Evolutionary conservation across 1,140 invertebrate genomes (phyloP).

Genomic region (Nilaparvata lugens): DNA sequence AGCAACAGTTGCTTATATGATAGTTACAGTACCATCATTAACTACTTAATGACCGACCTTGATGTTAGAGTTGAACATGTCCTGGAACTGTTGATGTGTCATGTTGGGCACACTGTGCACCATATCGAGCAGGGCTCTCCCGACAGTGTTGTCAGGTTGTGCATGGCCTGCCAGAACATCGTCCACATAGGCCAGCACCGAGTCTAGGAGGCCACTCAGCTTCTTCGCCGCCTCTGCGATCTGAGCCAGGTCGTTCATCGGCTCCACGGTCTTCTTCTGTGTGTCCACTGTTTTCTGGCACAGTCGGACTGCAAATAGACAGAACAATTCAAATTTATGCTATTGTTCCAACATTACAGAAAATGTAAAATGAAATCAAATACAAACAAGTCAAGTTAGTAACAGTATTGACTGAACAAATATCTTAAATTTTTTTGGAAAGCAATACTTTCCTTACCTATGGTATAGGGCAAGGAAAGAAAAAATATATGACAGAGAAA

Average conservation of each 20-base stretch:
- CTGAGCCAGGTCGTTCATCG: constrained; percentile 76
- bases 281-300: constrained; percentile 58
- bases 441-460: no score
- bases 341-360: no score
- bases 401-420: no score
- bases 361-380: no score
- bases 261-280: constrained; percentile 50
- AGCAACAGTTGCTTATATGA: no score
- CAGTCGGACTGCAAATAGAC: constrained; percentile 50
- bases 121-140: constrained; percentile 76
- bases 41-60: no score
- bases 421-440: no score
- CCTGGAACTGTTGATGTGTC: constrained; percentile 79
- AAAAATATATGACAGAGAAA: no score
- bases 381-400: no score
- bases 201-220: constrained; percentile 64
- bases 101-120: constrained; percentile 87
- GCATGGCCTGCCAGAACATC: constrained; percentile 64
- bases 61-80: constrained; percentile 92
- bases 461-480: no score
- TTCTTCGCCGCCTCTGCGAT: constrained; percentile 71
- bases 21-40: no score
- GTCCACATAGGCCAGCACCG: constrained; percentile 81
- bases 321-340: no score
- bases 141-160: constrained; percentile 67